Base-by-base conservation (phyloP, 2,888 invertebrate genomes). In the Ptycholaimellus sp. region DNA sequence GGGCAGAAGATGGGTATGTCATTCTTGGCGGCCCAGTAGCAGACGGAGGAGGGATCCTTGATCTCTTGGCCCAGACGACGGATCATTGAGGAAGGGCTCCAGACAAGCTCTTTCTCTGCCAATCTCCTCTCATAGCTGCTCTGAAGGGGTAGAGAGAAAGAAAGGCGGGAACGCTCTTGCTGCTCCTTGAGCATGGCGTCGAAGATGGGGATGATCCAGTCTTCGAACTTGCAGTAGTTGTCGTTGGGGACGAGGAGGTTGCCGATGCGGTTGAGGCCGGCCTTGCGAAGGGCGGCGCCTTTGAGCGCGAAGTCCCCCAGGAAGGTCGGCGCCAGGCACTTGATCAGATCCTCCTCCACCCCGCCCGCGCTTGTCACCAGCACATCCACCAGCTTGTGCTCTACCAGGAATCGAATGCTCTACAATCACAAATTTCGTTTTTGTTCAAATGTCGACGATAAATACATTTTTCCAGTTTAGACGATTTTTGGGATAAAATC, bases 281-380 rank as follows among this genome's bases (percentile, higher is more conserved):
- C 71, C 13, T 77, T 73, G 36, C 90, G 67, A 16, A 90, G 66
- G 27, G 52, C 51, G 5, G 29, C 27, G n/a, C 53, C 50, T 14
- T 29, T 11, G 31, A 48, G 30, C 19, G 36, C 17, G 40, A 46
- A 48, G 31, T 40, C 33, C 1, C 93, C 96, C 35, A 96, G 58
- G 51, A 72, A 87, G 0, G 90, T 93, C 0, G 85, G 80, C 2
- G 81, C 82, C 37, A 99, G 66, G 58, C 96, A 96, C 66, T 99
- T 99, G 30, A 99, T 96, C 32, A 96, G 72, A 64, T 99, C 96
- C 63, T 99, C 96, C 60, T 99, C 96, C 0, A 99, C 69, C 1
- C 96, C 96, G 1, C 96, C 96, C 0, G 93, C 96, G 11, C 87
- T 83, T 1, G 93, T 80, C 1, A 96, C 93, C 44, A 99, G 70